These are phyloP conservation scores for Aphidius ervi DNA, from an alignment of 1,140 invertebrate species.

Conservation along the genomic window DNA sequence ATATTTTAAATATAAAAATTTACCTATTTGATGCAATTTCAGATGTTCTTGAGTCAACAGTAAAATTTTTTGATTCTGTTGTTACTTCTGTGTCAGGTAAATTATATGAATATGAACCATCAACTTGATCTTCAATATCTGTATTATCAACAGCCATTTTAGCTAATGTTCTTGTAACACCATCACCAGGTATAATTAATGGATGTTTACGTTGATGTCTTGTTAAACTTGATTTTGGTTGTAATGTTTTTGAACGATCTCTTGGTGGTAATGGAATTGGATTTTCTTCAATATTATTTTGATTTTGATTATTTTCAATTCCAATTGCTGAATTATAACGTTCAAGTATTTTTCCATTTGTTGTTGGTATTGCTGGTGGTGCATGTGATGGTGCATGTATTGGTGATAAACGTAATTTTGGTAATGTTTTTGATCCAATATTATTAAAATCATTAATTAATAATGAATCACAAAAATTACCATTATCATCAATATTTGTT, in stretches of 20 bases:
- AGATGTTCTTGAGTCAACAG: constrained; percentile 16
- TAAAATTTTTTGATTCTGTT: constrained; percentile 17
- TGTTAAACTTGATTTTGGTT: constrained; percentile 61
- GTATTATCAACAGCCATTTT: constrained; percentile 54
- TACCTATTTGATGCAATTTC: constrained; percentile 40
- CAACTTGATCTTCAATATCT: constrained; percentile 41
- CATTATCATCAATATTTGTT: constrained; percentile 28
- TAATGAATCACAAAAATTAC: constrained; percentile 28
- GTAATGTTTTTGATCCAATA: constrained; percentile 42
- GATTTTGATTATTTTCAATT: constrained; percentile 49
- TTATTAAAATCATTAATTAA: constrained; percentile 40
- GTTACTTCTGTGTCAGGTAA: constrained; percentile 18
- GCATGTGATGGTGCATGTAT: constrained; percentile 27
- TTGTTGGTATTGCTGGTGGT: constrained; percentile 27
- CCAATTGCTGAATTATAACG: constrained; percentile 41
- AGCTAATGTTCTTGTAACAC: constrained; percentile 59
- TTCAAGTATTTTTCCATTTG: constrained; percentile 26
- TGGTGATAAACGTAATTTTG: constrained; percentile 41
- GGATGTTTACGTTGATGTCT: constrained; percentile 84
- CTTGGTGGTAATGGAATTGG: constrained; percentile 79
- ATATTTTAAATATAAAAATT: not conserved
- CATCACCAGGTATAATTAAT: constrained; percentile 71
- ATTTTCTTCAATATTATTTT: constrained; percentile 58
- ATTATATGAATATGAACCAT: constrained; percentile 26
- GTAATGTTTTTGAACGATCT: constrained; percentile 67